Percentiles rank a stretch among this genome's conserved stretches.
phyloP scores from a whole-genome alignment of 2,113 vertebrate genomes.

The Cnemophilus loriae region DNA sequence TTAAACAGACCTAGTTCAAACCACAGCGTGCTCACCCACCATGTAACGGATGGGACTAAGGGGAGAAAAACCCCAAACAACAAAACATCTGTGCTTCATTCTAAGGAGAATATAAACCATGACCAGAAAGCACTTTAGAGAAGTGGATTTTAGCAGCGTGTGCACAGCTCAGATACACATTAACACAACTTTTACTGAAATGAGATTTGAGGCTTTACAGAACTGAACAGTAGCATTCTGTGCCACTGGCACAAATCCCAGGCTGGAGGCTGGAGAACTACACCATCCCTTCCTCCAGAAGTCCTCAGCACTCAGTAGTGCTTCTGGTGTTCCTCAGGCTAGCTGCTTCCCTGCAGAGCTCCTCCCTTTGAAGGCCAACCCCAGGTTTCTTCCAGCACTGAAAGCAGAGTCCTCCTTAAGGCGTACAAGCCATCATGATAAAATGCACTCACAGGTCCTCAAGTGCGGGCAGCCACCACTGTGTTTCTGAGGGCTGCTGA shows the following conservation, averaged over 20 bases:
- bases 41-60: neutral
- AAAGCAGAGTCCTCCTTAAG: neutral
- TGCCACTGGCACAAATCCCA: neutral
- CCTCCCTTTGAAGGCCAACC: neutral
- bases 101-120: neutral
- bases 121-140: constrained; percentile 16
- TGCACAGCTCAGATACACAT: neutral
- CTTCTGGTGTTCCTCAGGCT: neutral
- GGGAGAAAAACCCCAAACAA: neutral
- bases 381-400: rapidly evolving
- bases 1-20: neutral
- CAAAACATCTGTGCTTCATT: neutral
- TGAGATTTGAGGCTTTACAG: neutral
- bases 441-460: neutral
- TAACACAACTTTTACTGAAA: neutral
- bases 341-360: neutral
- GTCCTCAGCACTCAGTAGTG: neutral
- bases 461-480: rapidly evolving
- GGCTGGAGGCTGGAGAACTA: neutral
- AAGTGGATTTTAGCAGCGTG: neutral
- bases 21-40: neutral
- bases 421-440: rapidly evolving
- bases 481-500: neutral
- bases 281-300: neutral
- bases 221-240: neutral